A percentile compares a stretch with the other conserved stretches of the same genome.
Evolutionary conservation across 2,113 vertebrate species (phyloP).

Genomic region (Caretta caretta): DNA sequence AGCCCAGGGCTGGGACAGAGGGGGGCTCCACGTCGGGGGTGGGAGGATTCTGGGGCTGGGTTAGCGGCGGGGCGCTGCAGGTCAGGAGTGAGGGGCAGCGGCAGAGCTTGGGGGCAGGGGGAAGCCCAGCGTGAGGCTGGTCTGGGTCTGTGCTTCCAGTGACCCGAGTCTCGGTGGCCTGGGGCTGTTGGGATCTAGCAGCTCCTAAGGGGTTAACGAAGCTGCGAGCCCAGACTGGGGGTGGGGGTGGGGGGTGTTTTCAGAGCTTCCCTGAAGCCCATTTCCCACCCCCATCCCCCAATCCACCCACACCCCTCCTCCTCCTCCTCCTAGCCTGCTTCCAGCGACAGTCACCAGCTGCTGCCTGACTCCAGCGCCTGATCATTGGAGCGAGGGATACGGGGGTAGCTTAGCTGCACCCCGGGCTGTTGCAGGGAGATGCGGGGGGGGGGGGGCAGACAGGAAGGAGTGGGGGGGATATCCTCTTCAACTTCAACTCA

Average conservation of each 20-base stretch:
- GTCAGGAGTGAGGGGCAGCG: too few relatives aligned
- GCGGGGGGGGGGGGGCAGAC: constrained; percentile 76
- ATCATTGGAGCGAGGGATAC: constrained; percentile 83
- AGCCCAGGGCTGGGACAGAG: too few relatives aligned
- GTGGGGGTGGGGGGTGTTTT: background rate
- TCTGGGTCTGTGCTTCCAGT: background rate
- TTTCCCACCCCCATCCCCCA: background rate
- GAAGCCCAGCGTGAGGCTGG: background rate
- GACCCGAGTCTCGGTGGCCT: background rate
- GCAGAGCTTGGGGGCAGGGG: background rate
- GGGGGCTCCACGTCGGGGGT: too few relatives aligned
- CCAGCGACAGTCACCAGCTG: background rate
- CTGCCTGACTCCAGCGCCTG: constrained; percentile 45
- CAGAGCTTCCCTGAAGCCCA: background rate
- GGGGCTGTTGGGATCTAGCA: background rate
- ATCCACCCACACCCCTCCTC: background rate
- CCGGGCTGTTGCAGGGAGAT: background rate
- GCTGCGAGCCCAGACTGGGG: background rate
- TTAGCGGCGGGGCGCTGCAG: too few relatives aligned
- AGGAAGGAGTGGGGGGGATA: constrained; percentile 51
- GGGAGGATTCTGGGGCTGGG: too few relatives aligned
- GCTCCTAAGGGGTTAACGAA: background rate
- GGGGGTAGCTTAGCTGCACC: constrained; percentile 80
- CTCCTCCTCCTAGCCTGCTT: background rate
- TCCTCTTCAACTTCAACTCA: background rate